phyloP scores from a whole-genome alignment of 2,888 invertebrate species.

The Choreutis nemorana region DNA sequence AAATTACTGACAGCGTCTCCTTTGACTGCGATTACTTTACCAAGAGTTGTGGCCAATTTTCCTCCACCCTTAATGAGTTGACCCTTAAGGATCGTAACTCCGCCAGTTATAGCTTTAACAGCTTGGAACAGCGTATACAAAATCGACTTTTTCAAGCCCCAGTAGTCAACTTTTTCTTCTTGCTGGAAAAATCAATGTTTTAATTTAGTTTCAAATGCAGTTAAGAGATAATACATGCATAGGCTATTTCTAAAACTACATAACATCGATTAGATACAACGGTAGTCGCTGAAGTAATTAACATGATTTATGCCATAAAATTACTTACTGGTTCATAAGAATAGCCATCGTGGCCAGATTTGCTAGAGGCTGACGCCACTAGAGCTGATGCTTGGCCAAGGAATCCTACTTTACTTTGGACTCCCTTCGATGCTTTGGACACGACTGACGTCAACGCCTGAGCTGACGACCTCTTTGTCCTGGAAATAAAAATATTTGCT shows the following conservation, averaged over 20 bases:
- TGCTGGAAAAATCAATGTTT: conserved; percentile 18
- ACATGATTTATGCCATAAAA: no score
- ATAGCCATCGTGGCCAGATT: conserved; percentile 45
- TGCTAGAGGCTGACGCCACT: conserved; percentile 56
- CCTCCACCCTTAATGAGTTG: conserved; percentile 88
- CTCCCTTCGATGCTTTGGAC: conserved; percentile 43
- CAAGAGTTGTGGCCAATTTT: conserved; percentile 48
- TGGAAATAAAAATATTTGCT: conserved; percentile 12
- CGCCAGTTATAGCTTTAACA: conserved; percentile 87
- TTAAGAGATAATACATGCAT: no score
- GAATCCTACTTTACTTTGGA: conserved; percentile 62
- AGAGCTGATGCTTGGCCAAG: conserved; percentile 66
- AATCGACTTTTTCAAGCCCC: conserved; percentile 83
- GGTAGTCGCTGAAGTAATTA: no score
- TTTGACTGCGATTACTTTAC: conserved; percentile 72
- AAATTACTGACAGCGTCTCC: conserved; percentile 83
- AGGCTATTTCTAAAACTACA: no score
- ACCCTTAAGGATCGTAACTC: conserved; percentile 86
- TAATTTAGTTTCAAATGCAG: no score
- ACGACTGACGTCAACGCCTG: conserved; percentile 49
- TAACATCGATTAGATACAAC: no score
- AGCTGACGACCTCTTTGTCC: conserved; percentile 56
- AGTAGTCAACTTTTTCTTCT: conserved; percentile 68
- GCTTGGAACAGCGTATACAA: conserved; percentile 85
- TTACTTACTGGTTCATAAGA: conserved; percentile 49